A percentile compares a stretch with the other conserved stretches of the same genome.
Conservation (phyloP, 2,113 vertebrate species). For the Oxygymnocypris stewartii region DNA sequence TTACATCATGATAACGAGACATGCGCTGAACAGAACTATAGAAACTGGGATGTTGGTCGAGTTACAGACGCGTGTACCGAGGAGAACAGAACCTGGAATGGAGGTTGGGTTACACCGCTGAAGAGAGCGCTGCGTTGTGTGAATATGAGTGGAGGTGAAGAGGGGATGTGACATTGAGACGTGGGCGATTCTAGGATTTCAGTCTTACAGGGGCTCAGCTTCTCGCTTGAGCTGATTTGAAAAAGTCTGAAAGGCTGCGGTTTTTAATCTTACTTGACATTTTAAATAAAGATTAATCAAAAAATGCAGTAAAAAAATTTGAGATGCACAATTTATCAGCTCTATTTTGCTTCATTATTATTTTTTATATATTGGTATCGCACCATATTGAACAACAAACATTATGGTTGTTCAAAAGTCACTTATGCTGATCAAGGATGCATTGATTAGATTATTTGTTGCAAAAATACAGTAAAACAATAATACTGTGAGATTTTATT, state of each 20-base stretch:
- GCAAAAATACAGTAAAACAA: background rate
- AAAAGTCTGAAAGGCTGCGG: background rate
- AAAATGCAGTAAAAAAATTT: background rate
- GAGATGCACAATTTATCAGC: background rate
- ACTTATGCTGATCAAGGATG: background rate
- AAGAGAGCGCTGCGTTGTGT: constrained; percentile 1
- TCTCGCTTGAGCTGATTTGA: constrained; percentile 9
- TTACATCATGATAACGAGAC: constrained; percentile 26
- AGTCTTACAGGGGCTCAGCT: background rate
- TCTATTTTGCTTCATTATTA: background rate
- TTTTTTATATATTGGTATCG: background rate
- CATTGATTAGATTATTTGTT: background rate
- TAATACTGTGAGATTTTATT: background rate
- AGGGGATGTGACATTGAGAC: background rate
- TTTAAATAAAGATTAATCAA: background rate
- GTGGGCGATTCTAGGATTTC: constrained; percentile 2
- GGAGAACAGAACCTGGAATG: background rate
- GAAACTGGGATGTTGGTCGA: constrained; percentile 30
- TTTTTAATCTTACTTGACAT: background rate
- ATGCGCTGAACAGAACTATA: constrained; percentile 27
- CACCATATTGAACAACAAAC: background rate
- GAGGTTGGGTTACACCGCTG: constrained; percentile 10
- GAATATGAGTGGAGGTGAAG: constrained; percentile 7
- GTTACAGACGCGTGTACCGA: constrained; percentile 31
- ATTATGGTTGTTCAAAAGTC: background rate